A percentile compares a stretch with the other conserved stretches of the same genome.
Evolutionary conservation across 2,113 vertebrate genomes (phyloP).

Genomic region (Poeciliopsis retropinna): DNA sequence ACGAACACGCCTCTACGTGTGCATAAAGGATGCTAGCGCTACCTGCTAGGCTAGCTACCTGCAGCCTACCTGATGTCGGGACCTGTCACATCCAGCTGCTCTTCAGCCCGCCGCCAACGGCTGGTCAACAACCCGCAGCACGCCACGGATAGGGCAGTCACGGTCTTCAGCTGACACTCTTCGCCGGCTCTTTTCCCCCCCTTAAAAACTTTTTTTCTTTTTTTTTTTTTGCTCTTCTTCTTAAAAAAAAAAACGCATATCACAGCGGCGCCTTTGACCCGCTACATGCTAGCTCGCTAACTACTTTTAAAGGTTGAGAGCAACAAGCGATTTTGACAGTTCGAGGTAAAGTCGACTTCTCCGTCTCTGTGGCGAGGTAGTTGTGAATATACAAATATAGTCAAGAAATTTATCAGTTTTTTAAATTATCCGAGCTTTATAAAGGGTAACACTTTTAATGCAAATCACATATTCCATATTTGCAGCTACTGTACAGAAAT

Average conservation of each 20-base stretch:
- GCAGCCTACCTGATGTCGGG: slow-evolving; percentile 75
- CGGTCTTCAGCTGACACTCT: background rate
- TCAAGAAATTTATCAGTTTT: background rate
- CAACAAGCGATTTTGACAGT: slow-evolving; percentile 85
- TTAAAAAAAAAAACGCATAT: background rate
- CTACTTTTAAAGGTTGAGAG: slow-evolving; percentile 77
- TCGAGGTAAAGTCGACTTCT: slow-evolving; percentile 62
- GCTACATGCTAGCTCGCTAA: slow-evolving; percentile 65
- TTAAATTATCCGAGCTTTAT: rapidly evolving
- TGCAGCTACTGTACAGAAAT: background rate
- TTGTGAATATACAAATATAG: background rate
- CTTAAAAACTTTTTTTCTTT: slow-evolving; percentile 34
- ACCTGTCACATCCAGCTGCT: slow-evolving; percentile 77
- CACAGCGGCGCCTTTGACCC: slow-evolving; percentile 3
- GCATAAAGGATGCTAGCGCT: slow-evolving; percentile 14
- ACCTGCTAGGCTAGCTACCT: slow-evolving; percentile 63
- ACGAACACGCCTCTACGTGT: background rate
- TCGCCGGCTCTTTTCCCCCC: background rate
- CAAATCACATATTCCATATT: rapidly evolving
- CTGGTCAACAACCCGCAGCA: background rate
- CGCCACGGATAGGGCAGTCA: slow-evolving; percentile 10
- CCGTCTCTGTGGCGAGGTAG: slow-evolving; percentile 6
- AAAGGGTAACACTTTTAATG: rapidly evolving
- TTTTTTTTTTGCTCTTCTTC: background rate
- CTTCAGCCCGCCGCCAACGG: slow-evolving; percentile 22